phyloP scores from a whole-genome alignment of 2,113 vertebrate genomes.

The Prinia subflava region DNA sequence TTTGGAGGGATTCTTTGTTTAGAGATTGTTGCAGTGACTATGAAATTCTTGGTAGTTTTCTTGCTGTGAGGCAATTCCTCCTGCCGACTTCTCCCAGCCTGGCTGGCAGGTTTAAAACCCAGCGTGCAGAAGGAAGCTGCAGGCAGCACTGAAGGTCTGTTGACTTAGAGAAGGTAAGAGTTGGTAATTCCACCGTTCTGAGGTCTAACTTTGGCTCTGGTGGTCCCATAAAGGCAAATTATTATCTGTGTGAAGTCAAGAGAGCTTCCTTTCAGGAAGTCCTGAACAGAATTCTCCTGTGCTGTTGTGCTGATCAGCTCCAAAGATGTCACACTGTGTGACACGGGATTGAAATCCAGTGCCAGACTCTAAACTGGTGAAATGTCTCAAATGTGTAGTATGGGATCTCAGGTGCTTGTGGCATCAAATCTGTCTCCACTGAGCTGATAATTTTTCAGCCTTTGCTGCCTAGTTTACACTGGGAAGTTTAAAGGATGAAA shows the following conservation, averaged over 20 bases:
- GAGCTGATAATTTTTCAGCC: background rate
- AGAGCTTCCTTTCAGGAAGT: background rate
- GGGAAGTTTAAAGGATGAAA: background rate
- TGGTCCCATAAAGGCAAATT: background rate
- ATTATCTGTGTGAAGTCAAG: background rate
- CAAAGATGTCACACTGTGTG: background rate
- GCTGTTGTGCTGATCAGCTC: background rate
- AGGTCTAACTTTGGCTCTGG: background rate
- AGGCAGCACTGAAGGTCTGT: background rate
- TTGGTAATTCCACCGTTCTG: background rate
- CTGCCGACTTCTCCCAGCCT: background rate
- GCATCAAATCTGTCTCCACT: background rate
- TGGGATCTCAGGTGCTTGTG: background rate
- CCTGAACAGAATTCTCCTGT: background rate
- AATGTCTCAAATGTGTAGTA: background rate
- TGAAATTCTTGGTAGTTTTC: background rate
- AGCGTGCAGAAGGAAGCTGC: background rate
- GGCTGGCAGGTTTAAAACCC: background rate
- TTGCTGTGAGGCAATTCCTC: background rate
- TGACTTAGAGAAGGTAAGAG: background rate
- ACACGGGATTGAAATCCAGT: background rate
- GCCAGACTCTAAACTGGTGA: accelerated
- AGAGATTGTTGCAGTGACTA: background rate
- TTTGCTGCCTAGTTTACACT: background rate
- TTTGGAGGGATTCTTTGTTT: background rate